A percentile compares a stretch with the other conserved stretches of the same genome.
These are phyloP conservation scores for Lucifuga dentata DNA, from an alignment of 2,113 vertebrate genomes.

Conservation along the genomic window DNA sequence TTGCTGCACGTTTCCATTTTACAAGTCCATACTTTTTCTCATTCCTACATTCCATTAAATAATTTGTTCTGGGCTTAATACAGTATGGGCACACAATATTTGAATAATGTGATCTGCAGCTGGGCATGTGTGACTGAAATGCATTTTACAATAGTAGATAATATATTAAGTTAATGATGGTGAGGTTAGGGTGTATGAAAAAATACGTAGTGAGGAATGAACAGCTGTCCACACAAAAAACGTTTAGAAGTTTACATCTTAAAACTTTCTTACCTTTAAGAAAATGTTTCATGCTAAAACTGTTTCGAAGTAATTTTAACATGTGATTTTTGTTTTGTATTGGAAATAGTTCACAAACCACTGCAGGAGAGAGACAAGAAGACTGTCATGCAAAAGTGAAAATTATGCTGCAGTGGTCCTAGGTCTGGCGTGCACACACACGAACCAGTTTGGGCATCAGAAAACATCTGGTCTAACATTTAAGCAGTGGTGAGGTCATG, in stretches of 20 bases:
- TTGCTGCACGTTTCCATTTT: constrained; percentile 3
- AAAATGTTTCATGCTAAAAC: constrained; percentile 60
- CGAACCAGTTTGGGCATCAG: constrained; percentile 30
- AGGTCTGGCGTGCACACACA: constrained; percentile 17
- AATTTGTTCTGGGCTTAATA: too few relatives aligned
- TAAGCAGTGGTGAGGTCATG: constrained; percentile 9
- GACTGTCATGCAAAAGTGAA: constrained; percentile 50
- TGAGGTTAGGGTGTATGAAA: too few relatives aligned
- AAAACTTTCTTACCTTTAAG: not conserved
- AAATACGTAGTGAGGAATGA: constrained; percentile 41
- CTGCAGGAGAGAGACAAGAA: constrained; percentile 13
- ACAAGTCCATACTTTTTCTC: not conserved
- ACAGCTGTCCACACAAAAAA: not conserved
- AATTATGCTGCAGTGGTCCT: constrained; percentile 30
- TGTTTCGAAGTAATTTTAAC: too few relatives aligned
- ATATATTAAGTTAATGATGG: constrained; percentile 24
- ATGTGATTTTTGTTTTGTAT: constrained; percentile 1
- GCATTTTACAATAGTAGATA: constrained; percentile 17
- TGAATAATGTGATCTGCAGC: too few relatives aligned
- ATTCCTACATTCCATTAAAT: constrained; percentile 7
- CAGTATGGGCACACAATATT: too few relatives aligned
- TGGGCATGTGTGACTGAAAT: constrained; percentile 45
- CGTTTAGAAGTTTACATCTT: constrained; percentile 17
- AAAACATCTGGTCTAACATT: constrained; percentile 58
- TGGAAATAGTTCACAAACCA: constrained; percentile 32